Conservation (phyloP, 2,113 vertebrate genomes). For the Oplegnathus fasciatus region DNA sequence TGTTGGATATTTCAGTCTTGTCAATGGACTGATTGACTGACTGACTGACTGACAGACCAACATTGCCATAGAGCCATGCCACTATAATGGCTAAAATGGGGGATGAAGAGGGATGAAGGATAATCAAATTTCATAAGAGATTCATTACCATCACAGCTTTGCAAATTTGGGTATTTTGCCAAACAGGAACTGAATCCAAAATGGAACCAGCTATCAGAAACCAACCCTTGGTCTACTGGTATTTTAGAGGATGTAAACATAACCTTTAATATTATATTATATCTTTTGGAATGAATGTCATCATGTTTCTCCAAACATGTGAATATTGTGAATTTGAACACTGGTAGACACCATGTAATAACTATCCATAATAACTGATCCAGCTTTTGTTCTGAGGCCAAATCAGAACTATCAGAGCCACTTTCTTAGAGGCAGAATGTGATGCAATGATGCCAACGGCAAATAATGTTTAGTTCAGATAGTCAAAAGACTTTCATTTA, state of each 20-base stretch:
- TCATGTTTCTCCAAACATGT: neutral
- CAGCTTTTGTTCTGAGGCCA: conserved; percentile 1
- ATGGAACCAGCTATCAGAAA: neutral
- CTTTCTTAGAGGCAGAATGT: conserved; percentile 47
- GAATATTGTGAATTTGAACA: conserved; percentile 32
- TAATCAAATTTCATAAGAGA: neutral
- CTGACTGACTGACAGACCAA: neutral
- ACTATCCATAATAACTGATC: neutral
- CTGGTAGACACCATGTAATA: conserved; percentile 17
- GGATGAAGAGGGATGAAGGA: neutral
- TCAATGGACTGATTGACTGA: neutral
- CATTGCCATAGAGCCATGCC: neutral
- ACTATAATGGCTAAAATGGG: neutral
- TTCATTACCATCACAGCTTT: neutral
- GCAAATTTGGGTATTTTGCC: neutral
- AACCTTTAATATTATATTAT: neutral
- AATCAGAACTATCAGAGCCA: neutral
- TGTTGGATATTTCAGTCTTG: neutral
- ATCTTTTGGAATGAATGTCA: neutral
- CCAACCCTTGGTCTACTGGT: neutral
- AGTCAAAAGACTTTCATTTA: conserved; percentile 6
- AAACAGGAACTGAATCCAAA: neutral
- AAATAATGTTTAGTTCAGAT: conserved; percentile 8
- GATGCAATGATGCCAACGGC: conserved; percentile 48
- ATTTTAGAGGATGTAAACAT: conserved; percentile 8